Base-by-base conservation (phyloP, 2,113 vertebrate genomes). In the Glareola pratincola region DNA sequence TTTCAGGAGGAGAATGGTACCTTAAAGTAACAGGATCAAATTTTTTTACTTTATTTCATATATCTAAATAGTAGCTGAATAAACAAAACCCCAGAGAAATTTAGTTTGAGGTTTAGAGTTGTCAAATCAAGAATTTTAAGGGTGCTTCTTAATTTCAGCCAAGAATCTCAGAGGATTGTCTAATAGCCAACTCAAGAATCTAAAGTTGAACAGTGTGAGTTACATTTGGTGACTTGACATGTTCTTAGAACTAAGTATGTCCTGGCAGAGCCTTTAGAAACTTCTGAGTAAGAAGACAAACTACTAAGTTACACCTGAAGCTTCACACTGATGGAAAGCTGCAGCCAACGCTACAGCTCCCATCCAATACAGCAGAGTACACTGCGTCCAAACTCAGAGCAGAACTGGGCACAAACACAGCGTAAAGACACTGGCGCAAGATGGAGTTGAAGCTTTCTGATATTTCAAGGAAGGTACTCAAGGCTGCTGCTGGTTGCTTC, bases 1-100 rank as follows among this genome's bases (percentile, higher is more conserved):
- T 98, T 90, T 98, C 98, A 62, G 96, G 98, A 92, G 98, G 98
- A 88, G 98, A 98, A 89, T 92, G 88, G 72, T 94, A 88, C 97
- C 98, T 99, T 92, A 57, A 95, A 90, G 23, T 93, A 72, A 64
- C 37, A 64, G 8, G 36, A 79, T 66, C 23, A 89, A 73, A 6
- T 22, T 41, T 68, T 87, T 79, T 41, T 22, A 43, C 18, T 53
- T 69, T 57, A 39, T 71, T 51, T 50, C 45, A 41, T n/a, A 27
- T 21, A 87, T 36, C 6, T 29, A 76, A 86, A 64, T 47, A 39
- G 3, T 8, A 74, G 24, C 11, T 83, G 23, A 85, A 82, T 29
- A 34, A 57, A 64, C 17, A 76, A 21, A 67, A 62, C 10, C 6
- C 6, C 5, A 4, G 9, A 77, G 30, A 64, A 67, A 51, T 51